Conservation (phyloP, 1,140 invertebrate genomes). For the Saccostrea glomerata region DNA sequence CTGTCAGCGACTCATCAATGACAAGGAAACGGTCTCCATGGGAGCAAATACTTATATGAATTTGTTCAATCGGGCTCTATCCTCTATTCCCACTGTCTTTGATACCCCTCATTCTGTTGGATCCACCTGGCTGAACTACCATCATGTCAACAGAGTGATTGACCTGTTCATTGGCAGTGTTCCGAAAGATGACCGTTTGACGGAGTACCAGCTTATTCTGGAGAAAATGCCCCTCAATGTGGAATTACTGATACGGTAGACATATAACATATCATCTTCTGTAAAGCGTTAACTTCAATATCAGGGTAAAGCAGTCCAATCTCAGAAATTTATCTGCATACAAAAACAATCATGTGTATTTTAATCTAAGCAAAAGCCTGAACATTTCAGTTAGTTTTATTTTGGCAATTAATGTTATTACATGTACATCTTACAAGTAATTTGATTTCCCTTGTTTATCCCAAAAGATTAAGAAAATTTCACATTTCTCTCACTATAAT, state of each 20-base stretch:
- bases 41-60: constrained; percentile 43
- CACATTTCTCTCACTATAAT: not conserved
- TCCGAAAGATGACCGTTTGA: constrained; percentile 13
- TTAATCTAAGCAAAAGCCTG: not conserved
- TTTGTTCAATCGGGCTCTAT: constrained; percentile 61
- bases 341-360: no score
- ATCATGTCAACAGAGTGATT: constrained; percentile 63
- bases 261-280: constrained; percentile 30
- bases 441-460: not conserved
- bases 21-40: constrained; percentile 29
- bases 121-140: constrained; percentile 63
- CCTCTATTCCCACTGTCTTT: constrained; percentile 63
- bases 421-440: no score
- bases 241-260: constrained; percentile 63
- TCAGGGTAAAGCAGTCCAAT: not conserved
- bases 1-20: constrained; percentile 32
- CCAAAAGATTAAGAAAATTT: not conserved
- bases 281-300: not conserved
- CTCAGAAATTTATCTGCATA: not conserved
- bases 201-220: constrained; percentile 60
- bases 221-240: constrained; percentile 68
- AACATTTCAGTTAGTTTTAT: not conserved
- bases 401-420: not conserved
- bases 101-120: constrained; percentile 53
- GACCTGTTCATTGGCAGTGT: constrained; percentile 62